Base-by-base conservation (phyloP, 2,888 invertebrate species). In the Sphaerophoria rueppellii region DNA sequence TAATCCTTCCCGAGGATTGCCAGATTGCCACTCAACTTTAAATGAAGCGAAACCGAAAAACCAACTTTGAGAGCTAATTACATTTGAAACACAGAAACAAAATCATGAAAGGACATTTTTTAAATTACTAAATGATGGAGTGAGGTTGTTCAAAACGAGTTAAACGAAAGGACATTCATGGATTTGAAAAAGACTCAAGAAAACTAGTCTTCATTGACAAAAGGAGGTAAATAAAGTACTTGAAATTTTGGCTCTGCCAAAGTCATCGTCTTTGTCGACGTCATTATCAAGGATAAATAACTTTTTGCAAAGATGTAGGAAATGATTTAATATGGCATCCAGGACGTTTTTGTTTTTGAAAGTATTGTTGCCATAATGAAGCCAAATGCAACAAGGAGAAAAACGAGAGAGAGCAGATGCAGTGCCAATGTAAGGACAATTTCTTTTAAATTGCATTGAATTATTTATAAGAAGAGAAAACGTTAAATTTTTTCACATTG, bases 11-110 rank as follows among this genome's bases (percentile, higher is more conserved):
- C 55, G 43, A 78, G 72, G 57, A 82, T 63, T 24, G 24, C 24
- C 24, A 70, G 57, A 82, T 63, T 24, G 24, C 24, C 24, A 70
- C 35, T 65, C 65, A 58, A 78, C 61, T 78, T 72, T 34, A 77
- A 82, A 78, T 82, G 82, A 73, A 69, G 78, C 72, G 82, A 78
- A 82, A 82, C 82, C 82, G 24, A 24, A 73, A 82, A 60, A 77
- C 72, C 54, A 82, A 77, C 72, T 48, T 82, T 24, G n/a, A 50
- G 16, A 78, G 78, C 72, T 82, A 82, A 78, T 82, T 82, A 73
- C 61, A 67, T 77, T 82, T 54, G 11, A 24, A 43, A 55, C 40
- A 63, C 63, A 57, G 61, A 69, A 54, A 32, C 7, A 2, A 58
- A 12, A 1, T 40, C 6, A 6, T 9, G 9, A 40, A 43, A 43